Percentiles rank a stretch among this genome's conserved stretches.
Conservation (phyloP, 2,888 invertebrate genomes). For the Melieria omissa region DNA sequence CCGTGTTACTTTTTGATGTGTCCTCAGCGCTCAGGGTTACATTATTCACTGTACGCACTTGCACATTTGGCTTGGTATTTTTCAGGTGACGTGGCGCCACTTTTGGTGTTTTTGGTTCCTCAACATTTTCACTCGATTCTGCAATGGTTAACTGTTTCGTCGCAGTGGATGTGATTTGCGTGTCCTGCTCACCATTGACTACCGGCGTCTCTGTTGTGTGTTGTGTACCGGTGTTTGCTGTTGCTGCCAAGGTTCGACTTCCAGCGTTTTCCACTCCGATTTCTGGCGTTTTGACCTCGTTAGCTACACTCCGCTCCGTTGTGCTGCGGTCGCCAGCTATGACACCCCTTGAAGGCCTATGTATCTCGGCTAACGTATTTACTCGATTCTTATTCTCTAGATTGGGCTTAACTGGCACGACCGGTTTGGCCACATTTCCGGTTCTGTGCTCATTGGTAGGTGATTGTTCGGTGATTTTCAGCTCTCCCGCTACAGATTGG, state of each 20-base stretch:
- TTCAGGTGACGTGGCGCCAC: too few relatives aligned
- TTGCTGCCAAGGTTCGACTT: conserved; percentile 18
- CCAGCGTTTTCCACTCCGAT: not conserved
- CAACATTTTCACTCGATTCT: conserved; percentile 21
- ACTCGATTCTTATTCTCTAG: conserved; percentile 31
- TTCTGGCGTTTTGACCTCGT: not conserved
- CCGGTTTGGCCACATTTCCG: conserved; percentile 34
- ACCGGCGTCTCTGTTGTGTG: not conserved
- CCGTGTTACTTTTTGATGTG: too few relatives aligned
- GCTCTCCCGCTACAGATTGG: conserved; percentile 17
- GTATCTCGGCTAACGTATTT: conserved; percentile 42
- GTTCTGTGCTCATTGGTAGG: conserved; percentile 10
- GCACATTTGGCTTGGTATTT: too few relatives aligned
- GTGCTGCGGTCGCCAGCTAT: not conserved
- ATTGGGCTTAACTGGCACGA: conserved; percentile 41
- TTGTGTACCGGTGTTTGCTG: too few relatives aligned
- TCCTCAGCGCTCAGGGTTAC: too few relatives aligned
- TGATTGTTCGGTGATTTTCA: conserved; percentile 39
- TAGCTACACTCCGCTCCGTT: not conserved
- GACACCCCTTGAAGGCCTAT: conserved; percentile 41
- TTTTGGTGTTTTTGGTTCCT: not conserved
- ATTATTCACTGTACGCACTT: too few relatives aligned
- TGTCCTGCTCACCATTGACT: too few relatives aligned
- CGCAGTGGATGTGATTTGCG: not conserved
- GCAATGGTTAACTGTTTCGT: not conserved